Evolutionary conservation across 2,797 vertebrate species (phyloP), one percentile per base, ranked within the genome.

Genomic region (Thamnophis elegans): DNA sequence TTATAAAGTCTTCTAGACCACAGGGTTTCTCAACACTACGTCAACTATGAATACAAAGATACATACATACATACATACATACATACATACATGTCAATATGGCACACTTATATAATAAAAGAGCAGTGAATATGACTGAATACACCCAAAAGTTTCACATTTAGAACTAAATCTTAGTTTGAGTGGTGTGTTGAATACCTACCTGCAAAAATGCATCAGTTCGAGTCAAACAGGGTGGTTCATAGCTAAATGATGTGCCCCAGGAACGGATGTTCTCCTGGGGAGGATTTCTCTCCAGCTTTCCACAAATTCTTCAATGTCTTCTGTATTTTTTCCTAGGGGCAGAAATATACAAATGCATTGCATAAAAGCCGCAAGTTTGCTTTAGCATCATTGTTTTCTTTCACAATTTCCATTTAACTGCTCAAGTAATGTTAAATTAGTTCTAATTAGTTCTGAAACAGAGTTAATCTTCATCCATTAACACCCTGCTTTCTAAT

Each of bases 291-390:
- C 99, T 94, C 98, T 97, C 99, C 99, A 99, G 92, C 99, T 99
- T 93, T 99, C 99, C 86, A 98, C 98, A 4, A 99, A 99, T 96
- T 99, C 98, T 90, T 98, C 97, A 89, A 99, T 94, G 14, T 99
- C 98, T 0, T 98, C 98, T 1, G 98, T 99, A 95, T 98, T 95
- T 94, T 99, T 97, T 91, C 98, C 99, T 99, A 89, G 16, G 28
- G 73, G 89, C 22, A 89, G 91, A 54, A 93, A 91, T 62, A 87
- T 2, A 94, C n/a, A 94, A 54, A 93, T 0, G 85, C 0, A 88
- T 54, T 0, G 78, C 0, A 65, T 54, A 14, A 86, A 94, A 60
- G 59, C 2, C 26, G 9, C 5, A 55, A 90, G 36, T 85, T 92
- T 3, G 18, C 22, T 20, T 60, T 88, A 28, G 86, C 22, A 62